Base-by-base conservation (phyloP, 2,113 vertebrate species). In the Phaethon lepturus region DNA sequence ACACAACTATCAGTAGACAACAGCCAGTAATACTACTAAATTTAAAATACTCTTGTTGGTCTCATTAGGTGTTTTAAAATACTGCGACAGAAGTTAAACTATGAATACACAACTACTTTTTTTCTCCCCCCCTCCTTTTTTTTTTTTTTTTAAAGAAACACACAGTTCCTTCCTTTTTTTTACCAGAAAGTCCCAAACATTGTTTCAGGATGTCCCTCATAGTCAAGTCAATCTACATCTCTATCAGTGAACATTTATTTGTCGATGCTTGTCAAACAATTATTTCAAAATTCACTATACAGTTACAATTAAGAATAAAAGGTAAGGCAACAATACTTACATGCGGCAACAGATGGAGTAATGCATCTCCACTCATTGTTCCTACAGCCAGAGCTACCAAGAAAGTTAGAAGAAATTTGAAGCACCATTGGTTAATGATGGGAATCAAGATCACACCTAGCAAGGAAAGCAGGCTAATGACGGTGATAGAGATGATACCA, bases 321-420 rank as follows among this genome's bases (percentile, higher is more conserved):
- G 5, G 22, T 29, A 29, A 66, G 29, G 47, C 84, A 44, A 31
- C 14, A 66, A 59, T 50, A 95, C 99, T 99, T 98, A 99, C 99
- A 26, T 99, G 99, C 79, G 99, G 99, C 93, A 99, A 98, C 56
- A 99, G 99, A 96, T 99, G 99, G 91, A 99, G 99, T 26, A 99
- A 98, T 60, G 99, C 99, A 44, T 99, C 99, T 42, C 99, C 99
- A 42, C 99, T 99, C 97, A 99, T 99, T 35, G 99, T 99, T 94
- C 99, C 99, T 95, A 99, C 99, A 12, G 99, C 99, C 85, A 99
- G 98, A 45, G 99, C 99, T 94, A 99, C 99, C 95, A 99, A 98
- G 98, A 99, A 99, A 77, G 99, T 99, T 96, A 99, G 99, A 91
- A 99, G 99, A 97, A 99, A 99, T 98, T 99, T 99, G 98, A 99